Conservation (phyloP, 2,797 vertebrate species). For the Protosalanx chinensis region DNA sequence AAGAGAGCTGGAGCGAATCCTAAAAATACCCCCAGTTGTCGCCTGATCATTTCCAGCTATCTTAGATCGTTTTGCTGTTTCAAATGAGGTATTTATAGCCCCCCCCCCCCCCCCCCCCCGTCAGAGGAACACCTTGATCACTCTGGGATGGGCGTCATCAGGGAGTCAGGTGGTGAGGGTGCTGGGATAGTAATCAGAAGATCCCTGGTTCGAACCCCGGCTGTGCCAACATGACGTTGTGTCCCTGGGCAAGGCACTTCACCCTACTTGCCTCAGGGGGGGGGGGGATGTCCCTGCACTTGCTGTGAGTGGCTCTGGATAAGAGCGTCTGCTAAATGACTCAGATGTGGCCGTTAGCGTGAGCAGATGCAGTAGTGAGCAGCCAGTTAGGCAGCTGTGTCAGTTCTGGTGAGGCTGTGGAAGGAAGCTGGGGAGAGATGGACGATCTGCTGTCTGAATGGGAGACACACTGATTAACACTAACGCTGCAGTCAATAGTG, state of each 20-base stretch:
- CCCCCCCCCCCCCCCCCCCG: no score
- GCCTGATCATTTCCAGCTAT: slow-evolving; percentile 7
- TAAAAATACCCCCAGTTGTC: slow-evolving; percentile 28
- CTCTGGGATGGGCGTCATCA: background rate
- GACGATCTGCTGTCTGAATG: slow-evolving; percentile 4
- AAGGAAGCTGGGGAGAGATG: slow-evolving; percentile 3
- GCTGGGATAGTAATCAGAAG: no score
- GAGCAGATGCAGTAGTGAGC: background rate
- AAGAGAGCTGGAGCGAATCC: slow-evolving; percentile 14
- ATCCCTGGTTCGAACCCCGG: no score
- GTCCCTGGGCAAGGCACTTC: no score
- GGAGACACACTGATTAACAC: slow-evolving; percentile 33
- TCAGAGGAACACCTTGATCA: background rate
- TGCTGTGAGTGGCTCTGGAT: no score
- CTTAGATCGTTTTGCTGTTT: background rate
- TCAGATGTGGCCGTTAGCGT: background rate
- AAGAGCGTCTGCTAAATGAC: no score
- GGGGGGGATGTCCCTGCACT: no score
- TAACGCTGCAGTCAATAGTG: slow-evolving; percentile 18
- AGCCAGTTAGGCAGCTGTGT: background rate
- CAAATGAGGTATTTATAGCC: background rate
- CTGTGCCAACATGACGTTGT: no score
- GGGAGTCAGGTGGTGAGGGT: no score
- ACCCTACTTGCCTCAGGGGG: no score
- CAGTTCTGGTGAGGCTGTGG: slow-evolving; percentile 19